These are phyloP conservation scores for Gobiocypris rarus DNA, from an alignment of 2,113 vertebrate genomes.

Conservation along the genomic window DNA sequence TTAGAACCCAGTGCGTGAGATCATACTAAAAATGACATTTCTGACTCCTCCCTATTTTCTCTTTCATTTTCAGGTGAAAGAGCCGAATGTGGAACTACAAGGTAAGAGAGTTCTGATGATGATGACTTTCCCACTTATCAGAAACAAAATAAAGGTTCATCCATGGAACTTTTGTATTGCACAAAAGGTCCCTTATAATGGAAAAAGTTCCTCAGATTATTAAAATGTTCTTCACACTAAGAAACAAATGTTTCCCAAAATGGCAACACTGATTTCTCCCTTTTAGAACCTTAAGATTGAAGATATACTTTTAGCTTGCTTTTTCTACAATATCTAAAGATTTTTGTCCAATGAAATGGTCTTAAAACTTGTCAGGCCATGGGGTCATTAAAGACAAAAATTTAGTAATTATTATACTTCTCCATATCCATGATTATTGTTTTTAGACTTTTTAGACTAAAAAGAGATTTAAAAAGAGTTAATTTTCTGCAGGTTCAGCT, in stretches of 20 bases:
- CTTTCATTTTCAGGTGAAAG: conserved; percentile 84
- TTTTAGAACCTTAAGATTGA: not conserved
- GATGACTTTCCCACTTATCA: not conserved
- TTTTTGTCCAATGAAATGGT: not conserved
- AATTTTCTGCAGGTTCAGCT: conserved; percentile 15
- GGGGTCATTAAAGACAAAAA: not conserved
- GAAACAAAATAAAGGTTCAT: not conserved
- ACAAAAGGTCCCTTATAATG: not conserved
- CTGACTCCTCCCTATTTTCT: conserved; percentile 49
- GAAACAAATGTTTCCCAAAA: not conserved
- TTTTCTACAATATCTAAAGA: not conserved
- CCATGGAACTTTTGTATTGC: not conserved
- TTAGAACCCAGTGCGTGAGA: conserved; percentile 44
- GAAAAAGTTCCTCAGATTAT: not conserved
- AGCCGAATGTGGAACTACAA: conserved; percentile 95
- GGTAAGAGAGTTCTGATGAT: conserved; percentile 77
- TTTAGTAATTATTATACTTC: not conserved
- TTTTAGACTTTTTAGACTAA: conserved; percentile 4
- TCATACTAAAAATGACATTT: conserved; percentile 49
- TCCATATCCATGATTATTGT: not conserved
- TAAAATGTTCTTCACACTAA: not conserved
- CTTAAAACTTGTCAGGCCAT: not conserved
- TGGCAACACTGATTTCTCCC: too few relatives aligned
- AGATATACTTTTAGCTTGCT: not conserved
- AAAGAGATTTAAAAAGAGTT: not conserved